These are phyloP conservation scores for Echinops telfairi DNA, from an alignment of 2,113 vertebrate species.

Conservation along the genomic window DNA sequence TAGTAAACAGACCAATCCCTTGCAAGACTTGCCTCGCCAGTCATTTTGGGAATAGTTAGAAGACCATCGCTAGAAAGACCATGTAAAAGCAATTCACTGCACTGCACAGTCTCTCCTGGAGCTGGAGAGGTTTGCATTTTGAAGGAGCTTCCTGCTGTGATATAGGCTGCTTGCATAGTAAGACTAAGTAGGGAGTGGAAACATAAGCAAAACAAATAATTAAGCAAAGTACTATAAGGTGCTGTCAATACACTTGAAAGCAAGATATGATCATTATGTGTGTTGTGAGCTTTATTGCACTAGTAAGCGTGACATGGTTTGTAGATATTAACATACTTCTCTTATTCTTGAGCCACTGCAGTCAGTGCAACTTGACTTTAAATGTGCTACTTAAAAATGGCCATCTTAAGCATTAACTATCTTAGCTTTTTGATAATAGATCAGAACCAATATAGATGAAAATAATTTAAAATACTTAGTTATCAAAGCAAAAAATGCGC, in stretches of 20 bases:
- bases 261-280: constrained; percentile 50
- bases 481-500: constrained; percentile 37
- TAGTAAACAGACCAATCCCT: background rate
- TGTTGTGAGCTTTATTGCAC: constrained; percentile 53
- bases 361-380: constrained; percentile 44
- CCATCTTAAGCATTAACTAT: constrained; percentile 43
- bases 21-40: background rate
- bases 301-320: constrained; percentile 30
- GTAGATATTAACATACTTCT: constrained; percentile 42
- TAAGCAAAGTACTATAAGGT: constrained; percentile 66
- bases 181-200: constrained; percentile 70
- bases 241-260: constrained; percentile 69
- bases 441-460: constrained; percentile 37
- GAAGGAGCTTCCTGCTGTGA: constrained; percentile 75
- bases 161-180: constrained; percentile 72
- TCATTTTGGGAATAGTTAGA: background rate
- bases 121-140: constrained; percentile 72
- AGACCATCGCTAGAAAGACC: background rate
- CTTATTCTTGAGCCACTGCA: constrained; percentile 50
- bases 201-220: constrained; percentile 74
- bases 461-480: constrained; percentile 56
- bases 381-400: constrained; percentile 47
- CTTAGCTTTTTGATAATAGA: constrained; percentile 29
- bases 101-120: constrained; percentile 30
- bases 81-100: background rate